A percentile compares a stretch with the other conserved stretches of the same genome.
These are phyloP conservation scores for Oasisia sp. DNA, from an alignment of 2,888 invertebrate genomes.

Conservation along the genomic window DNA sequence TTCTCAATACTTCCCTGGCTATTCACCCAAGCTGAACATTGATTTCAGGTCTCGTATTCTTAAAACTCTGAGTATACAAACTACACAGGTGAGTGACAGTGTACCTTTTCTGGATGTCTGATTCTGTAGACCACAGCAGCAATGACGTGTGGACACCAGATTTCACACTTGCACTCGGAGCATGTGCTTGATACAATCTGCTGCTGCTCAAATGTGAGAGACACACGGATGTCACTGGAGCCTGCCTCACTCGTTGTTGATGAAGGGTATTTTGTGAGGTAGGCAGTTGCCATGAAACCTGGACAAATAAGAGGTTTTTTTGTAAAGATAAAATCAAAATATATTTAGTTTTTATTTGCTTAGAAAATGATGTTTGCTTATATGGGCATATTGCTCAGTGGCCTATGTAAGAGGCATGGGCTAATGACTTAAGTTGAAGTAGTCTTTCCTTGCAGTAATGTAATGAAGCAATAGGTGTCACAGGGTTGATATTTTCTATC, in stretches of 20 bases:
- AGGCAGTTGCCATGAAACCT: conserved; percentile 43
- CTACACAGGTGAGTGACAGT: background rate
- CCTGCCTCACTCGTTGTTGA: background rate
- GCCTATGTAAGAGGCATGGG: no score
- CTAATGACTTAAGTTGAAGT: no score
- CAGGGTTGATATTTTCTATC: background rate
- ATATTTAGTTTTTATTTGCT: no score
- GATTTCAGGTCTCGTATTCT: background rate
- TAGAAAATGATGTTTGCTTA: no score
- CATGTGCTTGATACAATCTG: conserved; percentile 38
- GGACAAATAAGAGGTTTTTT: background rate
- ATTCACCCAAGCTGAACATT: background rate
- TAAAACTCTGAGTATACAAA: background rate
- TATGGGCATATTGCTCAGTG: no score
- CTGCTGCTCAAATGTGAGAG: conserved; percentile 40
- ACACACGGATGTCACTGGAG: conserved; percentile 35
- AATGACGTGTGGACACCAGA: conserved; percentile 41
- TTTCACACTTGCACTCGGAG: conserved; percentile 37
- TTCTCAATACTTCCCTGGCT: no score
- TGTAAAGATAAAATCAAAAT: no score
- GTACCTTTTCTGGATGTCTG: conserved; percentile 33
- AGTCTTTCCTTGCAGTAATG: no score
- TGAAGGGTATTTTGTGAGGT: conserved; percentile 32
- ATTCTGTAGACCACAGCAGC: conserved; percentile 38
- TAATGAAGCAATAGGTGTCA: background rate